phyloP scores from a whole-genome alignment of 64 coral and sea anemone species.

The Acropora yongei region DNA sequence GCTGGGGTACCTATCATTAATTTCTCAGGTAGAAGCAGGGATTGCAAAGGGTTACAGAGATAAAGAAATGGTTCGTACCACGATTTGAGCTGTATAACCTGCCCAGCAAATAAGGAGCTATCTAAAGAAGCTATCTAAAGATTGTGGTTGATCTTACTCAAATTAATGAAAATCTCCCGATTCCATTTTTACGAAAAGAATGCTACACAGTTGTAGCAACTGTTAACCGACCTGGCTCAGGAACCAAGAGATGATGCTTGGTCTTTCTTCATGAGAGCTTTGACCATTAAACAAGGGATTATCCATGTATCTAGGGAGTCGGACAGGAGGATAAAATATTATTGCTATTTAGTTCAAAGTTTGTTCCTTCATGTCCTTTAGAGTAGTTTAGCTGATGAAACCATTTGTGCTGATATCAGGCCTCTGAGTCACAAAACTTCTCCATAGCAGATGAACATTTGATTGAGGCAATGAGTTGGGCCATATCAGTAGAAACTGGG shows the following conservation, averaged over 20 bases:
- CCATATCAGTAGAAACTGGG: constrained; percentile 57
- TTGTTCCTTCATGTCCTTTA: constrained; percentile 73
- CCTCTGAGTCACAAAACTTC: background rate
- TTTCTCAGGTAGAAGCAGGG: too few species aligned
- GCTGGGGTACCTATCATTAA: too few species aligned
- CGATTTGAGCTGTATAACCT: background rate
- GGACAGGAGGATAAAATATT: constrained; percentile 62
- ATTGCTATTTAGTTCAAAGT: constrained; percentile 46
- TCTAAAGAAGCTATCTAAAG: too few species aligned
- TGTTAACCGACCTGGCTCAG: constrained; percentile 35
- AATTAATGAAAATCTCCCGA: too few species aligned
- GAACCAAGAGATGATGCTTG: constrained; percentile 48
- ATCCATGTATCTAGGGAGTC: constrained; percentile 70
- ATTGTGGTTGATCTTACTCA: too few species aligned
- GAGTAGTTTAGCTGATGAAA: constrained; percentile 67
- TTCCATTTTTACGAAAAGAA: constrained; percentile 69
- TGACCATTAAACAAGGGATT: constrained; percentile 64
- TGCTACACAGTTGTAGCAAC: constrained; percentile 51
- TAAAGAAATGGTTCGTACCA: constrained; percentile 43
- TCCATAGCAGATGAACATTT: constrained; percentile 56
- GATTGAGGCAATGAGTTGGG: constrained; percentile 55
- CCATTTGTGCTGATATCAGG: constrained; percentile 62
- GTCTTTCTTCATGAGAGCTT: constrained; percentile 56
- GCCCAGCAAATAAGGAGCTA: too few species aligned
- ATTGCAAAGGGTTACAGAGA: constrained; percentile 39